phyloP scores from a whole-genome alignment of 2,113 vertebrate genomes.

The Morone chrysops region DNA sequence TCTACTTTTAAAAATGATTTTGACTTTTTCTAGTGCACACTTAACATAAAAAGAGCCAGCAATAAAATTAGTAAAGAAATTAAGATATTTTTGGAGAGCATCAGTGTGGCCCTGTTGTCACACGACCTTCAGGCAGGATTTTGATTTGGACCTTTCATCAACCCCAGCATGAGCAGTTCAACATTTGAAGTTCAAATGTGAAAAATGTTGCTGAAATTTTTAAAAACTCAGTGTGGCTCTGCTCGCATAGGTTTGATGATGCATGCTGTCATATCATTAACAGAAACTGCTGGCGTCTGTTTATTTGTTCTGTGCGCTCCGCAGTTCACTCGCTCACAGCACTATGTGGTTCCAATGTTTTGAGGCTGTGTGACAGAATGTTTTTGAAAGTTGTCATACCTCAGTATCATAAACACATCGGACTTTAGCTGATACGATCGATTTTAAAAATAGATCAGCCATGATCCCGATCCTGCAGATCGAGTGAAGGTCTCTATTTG shows the following conservation, averaged over 20 bases:
- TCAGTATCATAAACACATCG: not conserved
- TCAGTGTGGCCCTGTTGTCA: not conserved
- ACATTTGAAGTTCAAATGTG: conserved; percentile 14
- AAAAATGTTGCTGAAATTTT: not conserved
- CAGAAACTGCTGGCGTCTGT: conserved; percentile 24
- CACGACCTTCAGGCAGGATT: not conserved
- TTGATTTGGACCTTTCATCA: not conserved
- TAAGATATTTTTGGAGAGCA: not conserved
- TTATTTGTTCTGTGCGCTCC: conserved; percentile 47
- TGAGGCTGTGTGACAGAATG: not conserved
- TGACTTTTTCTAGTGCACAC: not conserved
- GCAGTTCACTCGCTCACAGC: conserved; percentile 25
- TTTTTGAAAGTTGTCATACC: not conserved
- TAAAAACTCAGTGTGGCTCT: not conserved
- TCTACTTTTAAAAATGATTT: not conserved
- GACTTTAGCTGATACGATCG: not conserved
- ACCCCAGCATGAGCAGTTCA: not conserved
- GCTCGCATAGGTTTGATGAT: conserved; percentile 4
- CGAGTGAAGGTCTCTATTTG: not conserved
- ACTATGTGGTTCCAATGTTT: conserved; percentile 4
- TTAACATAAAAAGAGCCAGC: conserved; percentile 1
- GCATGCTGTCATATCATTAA: conserved; percentile 35
- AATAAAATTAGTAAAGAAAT: not conserved
- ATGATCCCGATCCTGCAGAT: not conserved
- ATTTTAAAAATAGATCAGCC: not conserved